These are phyloP conservation scores for Calameuta pallipes DNA, from an alignment of 2,888 invertebrate genomes.

Conservation along the genomic window DNA sequence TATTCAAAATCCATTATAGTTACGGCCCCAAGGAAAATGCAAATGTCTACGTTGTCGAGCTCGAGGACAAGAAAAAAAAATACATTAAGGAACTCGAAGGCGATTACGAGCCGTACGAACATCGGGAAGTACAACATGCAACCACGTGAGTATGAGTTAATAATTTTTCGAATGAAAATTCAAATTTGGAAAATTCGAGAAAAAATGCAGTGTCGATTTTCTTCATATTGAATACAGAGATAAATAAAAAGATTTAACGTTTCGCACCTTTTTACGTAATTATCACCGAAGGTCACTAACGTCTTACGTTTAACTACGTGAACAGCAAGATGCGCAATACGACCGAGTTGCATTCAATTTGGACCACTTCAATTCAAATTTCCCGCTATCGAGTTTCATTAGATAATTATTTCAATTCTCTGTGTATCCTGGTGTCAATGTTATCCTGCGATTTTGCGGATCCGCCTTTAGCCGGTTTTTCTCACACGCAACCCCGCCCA, in stretches of 20 bases:
- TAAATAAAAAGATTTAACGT: too few relatives aligned
- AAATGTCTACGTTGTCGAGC: conserved; percentile 64
- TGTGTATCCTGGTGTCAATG: not conserved
- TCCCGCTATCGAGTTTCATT: not conserved
- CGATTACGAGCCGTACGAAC: conserved; percentile 77
- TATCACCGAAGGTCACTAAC: not conserved
- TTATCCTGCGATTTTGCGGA: not conserved
- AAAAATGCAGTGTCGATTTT: not conserved
- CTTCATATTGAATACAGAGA: not conserved
- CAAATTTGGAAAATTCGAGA: not conserved
- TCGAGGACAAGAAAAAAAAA: conserved; percentile 67
- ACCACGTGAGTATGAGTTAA: conserved; percentile 75
- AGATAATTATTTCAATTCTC: not conserved
- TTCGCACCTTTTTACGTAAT: not conserved
- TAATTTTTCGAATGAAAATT: conserved; percentile 13
- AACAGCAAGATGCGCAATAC: not conserved
- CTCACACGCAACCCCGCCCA: not conserved
- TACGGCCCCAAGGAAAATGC: conserved; percentile 42
- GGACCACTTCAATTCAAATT: not conserved
- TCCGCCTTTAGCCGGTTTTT: not conserved
- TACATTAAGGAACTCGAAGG: conserved; percentile 64
- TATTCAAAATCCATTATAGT: conserved; percentile 36
- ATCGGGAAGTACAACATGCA: conserved; percentile 76
- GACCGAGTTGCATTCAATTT: not conserved
- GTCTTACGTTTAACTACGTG: not conserved